Base-by-base conservation (phyloP, 37 sponge, comb jelly and placozoan genomes). In the Eunapius fragilis region DNA sequence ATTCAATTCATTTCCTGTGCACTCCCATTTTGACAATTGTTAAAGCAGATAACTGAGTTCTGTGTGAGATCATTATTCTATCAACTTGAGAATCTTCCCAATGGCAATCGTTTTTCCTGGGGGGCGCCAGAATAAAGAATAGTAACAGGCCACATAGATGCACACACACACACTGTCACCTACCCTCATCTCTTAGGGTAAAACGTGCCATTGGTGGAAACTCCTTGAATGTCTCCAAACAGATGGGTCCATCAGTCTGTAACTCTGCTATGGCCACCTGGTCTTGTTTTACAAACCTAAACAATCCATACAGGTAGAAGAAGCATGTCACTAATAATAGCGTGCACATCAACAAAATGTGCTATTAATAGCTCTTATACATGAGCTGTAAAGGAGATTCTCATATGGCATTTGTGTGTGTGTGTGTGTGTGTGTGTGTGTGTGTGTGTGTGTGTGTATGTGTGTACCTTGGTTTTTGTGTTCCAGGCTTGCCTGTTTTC, bases 151-250 rank as follows among this genome's bases (percentile, higher is more conserved):
- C 38, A 32, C 77, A 1, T 26, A 33, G n/a, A n/a, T n/a, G n/a
- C 41, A 9, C 67, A 26, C 30, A 19, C 2, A 27, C 2, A 58
- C 22, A 22, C 33, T 31, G 67, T 3, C 26, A 22, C 78, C 67
- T 82, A 98, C 99, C 99, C 94, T 99, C 99, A 87, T 99, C 99
- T 78, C 99, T 72, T 37, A 99, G 81, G 5, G 96, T 97, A 80
- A 99, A 99, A 0, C 99, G 88, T 27, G 98, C 99, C 98, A 99
- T 93, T 76, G 89, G 96, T 31, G 97, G 97, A 84, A 99, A 99
- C 25, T 95, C 94, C 34, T 97, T 87, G 87, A 99, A 99, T 0
- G 89, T 84, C 83, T 99, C 99, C 75, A 99, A 84, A 70, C 99
- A 99, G 12, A 99, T 97, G 26, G 94, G 82, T 12, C 96, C 92